Conservation (phyloP, 1,140 invertebrate species). For the Bombyx mandarina region DNA sequence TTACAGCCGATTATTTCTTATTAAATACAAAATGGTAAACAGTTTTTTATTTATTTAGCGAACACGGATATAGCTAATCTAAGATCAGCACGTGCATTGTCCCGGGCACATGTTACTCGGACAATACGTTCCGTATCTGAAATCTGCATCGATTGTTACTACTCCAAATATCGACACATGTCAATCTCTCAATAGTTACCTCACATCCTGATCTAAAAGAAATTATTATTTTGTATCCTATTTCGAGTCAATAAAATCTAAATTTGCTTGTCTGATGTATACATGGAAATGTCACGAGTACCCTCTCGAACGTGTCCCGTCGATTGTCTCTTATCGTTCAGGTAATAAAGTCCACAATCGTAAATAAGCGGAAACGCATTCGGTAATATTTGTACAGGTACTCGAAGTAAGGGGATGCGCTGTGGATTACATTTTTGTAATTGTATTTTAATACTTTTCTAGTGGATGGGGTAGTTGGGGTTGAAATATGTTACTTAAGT, state of each 20-base stretch:
- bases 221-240: constrained; percentile 4
- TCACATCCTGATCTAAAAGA: constrained; percentile 36
- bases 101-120: neutral
- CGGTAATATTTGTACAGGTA: constrained; percentile 47
- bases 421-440: constrained; percentile 52
- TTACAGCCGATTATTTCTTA: too few species aligned
- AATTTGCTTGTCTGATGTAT: constrained; percentile 14
- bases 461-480: neutral
- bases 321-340: too few species aligned
- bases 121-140: neutral
- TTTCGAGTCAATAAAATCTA: constrained; percentile 8
- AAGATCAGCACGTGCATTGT: neutral
- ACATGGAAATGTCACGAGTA: constrained; percentile 13
- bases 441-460: constrained; percentile 50
- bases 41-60: too few species aligned
- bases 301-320: too few species aligned
- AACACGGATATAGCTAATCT: too few species aligned
- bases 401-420: constrained; percentile 49
- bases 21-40: too few species aligned
- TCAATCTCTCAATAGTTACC: constrained; percentile 42
- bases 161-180: constrained; percentile 56
- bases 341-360: too few species aligned
- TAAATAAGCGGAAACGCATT: constrained; percentile 8
- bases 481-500: too few species aligned
- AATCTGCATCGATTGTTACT: constrained; percentile 16